Evolutionary conservation across 1,140 invertebrate genomes (phyloP).

Genomic region (Scaptomyza pallida): DNA sequence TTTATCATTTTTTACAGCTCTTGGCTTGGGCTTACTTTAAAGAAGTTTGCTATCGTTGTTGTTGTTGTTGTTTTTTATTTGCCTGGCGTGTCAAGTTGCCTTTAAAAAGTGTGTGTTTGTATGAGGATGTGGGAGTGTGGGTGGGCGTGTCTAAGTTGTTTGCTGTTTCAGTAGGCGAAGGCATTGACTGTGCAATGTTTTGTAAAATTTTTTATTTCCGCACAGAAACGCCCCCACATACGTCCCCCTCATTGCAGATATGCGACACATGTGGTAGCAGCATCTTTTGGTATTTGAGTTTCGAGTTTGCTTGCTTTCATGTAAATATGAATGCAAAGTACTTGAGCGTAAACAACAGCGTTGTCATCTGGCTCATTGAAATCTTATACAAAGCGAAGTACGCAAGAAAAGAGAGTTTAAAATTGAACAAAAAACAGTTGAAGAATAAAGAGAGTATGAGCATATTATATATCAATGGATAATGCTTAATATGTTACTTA

Average conservation of each 20-base stretch:
- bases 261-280: constrained; percentile 35
- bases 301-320: constrained; percentile 41
- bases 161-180: constrained; percentile 47
- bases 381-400: constrained; percentile 16
- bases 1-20: constrained; percentile 82
- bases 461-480: background rate
- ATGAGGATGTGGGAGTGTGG: background rate
- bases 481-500: background rate
- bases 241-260: constrained; percentile 10
- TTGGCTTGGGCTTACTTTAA: constrained; percentile 66
- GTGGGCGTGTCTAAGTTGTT: constrained; percentile 60
- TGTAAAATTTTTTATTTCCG: constrained; percentile 78
- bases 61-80: constrained; percentile 40
- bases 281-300: constrained; percentile 50
- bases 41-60: constrained; percentile 17
- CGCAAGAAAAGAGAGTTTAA: background rate
- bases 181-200: constrained; percentile 60
- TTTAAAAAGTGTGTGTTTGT: constrained; percentile 50
- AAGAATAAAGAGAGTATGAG: background rate
- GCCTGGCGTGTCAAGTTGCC: constrained; percentile 72
- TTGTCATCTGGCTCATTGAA: constrained; percentile 42
- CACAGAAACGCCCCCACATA: background rate
- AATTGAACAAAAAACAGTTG: background rate
- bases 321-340: constrained; percentile 72
- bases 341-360: constrained; percentile 52